Base-by-base conservation (phyloP, 2,888 invertebrate species). In the Melanostoma mellinum region DNA sequence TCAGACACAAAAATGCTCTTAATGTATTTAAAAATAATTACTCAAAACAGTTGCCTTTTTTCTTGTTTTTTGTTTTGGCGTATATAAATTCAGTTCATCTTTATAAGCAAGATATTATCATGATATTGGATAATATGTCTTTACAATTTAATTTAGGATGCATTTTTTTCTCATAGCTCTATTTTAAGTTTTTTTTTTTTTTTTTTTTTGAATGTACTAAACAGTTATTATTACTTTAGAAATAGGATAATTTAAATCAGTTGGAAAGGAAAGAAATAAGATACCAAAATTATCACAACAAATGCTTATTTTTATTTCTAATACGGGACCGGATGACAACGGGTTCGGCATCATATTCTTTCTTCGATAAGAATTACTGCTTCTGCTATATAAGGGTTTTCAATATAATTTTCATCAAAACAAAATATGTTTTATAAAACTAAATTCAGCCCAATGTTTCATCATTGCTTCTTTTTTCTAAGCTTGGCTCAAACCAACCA, bases 11-110 rank as follows among this genome's bases (percentile, higher is more conserved):
- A 50, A 55, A 79, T 68, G 55, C 67, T 76, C 46, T 67, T 65
- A 55, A 50, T 76, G 61, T 76, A 42, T 67, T 76, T 67, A 58
- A 76, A 61, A 71, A 33, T 63, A 75, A 73, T 60, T 32, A 61
- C 35, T 73, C 20, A 42, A 53, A 75, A 44, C 60, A 61, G 50
- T 50, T 58, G 53, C 67, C 67, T 36, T 38, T 42, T 6, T 55
- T 40, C 46, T 63, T 60, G 36, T 10, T 46, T 48, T 30, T 42
- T 42, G 32, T 40, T 52, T 56, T 36, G 32, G 20, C 20, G 20
- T 40, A 65, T 30, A 35, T 8, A 36, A 55, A 60, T 69, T 55
- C 30, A 35, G 33, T 38, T n/a, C 42, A 71, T 58, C 9, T 32
- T 30, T 48, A 38, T 36, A 63, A 61, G 42, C 38, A 53, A 55